These are phyloP conservation scores for Drosophila miranda DNA, from an alignment of 1,140 invertebrate species.

Conservation along the genomic window DNA sequence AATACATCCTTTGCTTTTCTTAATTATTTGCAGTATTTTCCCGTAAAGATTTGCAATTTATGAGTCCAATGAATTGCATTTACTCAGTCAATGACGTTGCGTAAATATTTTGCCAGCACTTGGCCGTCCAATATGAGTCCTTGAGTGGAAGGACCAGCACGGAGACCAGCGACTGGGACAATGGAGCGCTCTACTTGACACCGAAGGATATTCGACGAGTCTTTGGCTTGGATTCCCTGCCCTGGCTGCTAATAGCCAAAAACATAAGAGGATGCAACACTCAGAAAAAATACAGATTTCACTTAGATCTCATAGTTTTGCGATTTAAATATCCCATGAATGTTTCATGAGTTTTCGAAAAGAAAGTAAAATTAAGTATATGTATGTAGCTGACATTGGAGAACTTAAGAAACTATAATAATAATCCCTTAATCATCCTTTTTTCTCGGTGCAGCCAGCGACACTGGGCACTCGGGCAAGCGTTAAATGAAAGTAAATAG, in stretches of 20 bases:
- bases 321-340: no score
- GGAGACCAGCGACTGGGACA: conserved; percentile 10
- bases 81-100: conserved; percentile 45
- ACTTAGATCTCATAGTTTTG: no score
- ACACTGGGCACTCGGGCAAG: conserved; percentile 42
- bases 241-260: conserved; percentile 61
- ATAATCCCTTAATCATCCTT: neutral
- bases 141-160: conserved; percentile 26
- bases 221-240: conserved; percentile 7
- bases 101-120: conserved; percentile 58
- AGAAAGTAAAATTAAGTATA: neutral
- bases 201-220: conserved; percentile 41
- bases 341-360: neutral
- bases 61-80: conserved; percentile 66
- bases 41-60: conserved; percentile 53
- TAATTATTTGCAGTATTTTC: conserved; percentile 44
- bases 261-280: conserved; percentile 39
- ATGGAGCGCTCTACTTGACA: conserved; percentile 58
- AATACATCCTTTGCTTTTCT: conserved; percentile 2
- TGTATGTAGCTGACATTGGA: no score
- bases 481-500: conserved; percentile 73
- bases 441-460: conserved; percentile 24
- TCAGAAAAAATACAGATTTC: neutral
- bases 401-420: neutral
- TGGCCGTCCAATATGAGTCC: conserved; percentile 27